Base-by-base conservation (phyloP, 2,797 vertebrate species). In the Lithobates sylvaticus region DNA sequence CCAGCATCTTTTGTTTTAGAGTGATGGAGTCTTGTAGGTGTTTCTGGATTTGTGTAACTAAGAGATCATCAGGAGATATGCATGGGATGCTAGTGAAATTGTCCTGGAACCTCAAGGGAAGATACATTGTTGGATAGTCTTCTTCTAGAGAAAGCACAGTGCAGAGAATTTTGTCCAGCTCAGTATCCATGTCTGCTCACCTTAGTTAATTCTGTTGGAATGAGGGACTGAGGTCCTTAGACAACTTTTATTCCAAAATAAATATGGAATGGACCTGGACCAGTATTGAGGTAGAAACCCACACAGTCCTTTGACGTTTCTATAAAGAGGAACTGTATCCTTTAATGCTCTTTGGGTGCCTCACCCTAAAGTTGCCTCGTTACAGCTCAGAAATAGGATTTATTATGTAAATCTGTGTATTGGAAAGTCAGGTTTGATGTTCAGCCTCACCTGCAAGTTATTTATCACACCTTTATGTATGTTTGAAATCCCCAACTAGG, bases 141-240 rank as follows among this genome's bases (percentile, higher is more conserved):
- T 77, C 75, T 58, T 84, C 44, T 78, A 84, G 32, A 47, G 75
- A 84, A 0, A 84, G 34, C 12, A 58, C 83, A 42, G 50, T 36
- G 67, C 1, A 36, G 61, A 84, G 36, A 29, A 76, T 39, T 47
- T 84, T 73, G 3, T 84, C 82, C 73, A 84, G 44, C 73, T 84
- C 73, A 76, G 42, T 47, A 16, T 84, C 72, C 73, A 76, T 84
- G 81, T 47, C 5, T 81, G 68, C 27, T 72, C 26, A 16, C 16
- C 15, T n/a, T 32, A 26, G 1, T 12, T 6, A 29, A 9, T 58
- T 32, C 7, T 21, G 74, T 58, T 32, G 72, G 29, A 23, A 23
- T 74, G 36, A 54, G 23, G 13, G 32, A 26, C 16, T 42, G 23
- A 34, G 23, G 18, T 34, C 50, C 34, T 15, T 13, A 27, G 32